Base-by-base conservation (phyloP, 2,113 vertebrate genomes). In the Mormyrus lacerda region DNA sequence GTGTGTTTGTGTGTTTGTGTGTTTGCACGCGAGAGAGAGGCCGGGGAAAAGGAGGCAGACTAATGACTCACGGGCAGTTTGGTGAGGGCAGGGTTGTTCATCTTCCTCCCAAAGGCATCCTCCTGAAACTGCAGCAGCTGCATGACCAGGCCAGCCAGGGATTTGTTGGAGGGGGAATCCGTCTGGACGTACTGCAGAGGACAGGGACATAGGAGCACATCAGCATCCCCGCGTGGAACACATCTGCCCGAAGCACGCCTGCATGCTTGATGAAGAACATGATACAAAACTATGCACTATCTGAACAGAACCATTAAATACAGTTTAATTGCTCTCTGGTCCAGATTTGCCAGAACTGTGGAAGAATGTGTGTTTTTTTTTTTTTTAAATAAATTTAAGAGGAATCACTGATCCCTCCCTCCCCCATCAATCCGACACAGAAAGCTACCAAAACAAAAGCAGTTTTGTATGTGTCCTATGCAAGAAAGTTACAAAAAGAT, bases 41-140 rank as follows among this genome's bases (percentile, higher is more conserved):
- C 53, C 5, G 3, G 4, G n/a, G 27, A 24, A 10, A 86, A 27
- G n/a, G n/a, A n/a, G 10, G 11, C 10, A 4, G 85, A 27, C 9
- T 55, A 11, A 53, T 0, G 91, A 96, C 98, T 97, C 93, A 99
- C 98, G 89, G 98, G 98, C 35, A 99, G 95, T 92, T 99, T 99
- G 89, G 98, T 99, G 92, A 99, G 98, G 92, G 98, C 97, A 27
- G 98, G 97, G 94, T 99, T 99, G 95, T 97, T 98, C 90, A 99
- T 98, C 1, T 98, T 97, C 91, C 98, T 97, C 69, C 98, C 98
- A 91, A 99, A 99, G 85, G 98, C 97, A 87, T 99, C 98, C 95
- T 99, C 98, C 94, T 99, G 98, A 93, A 99, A 99, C 88, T 99
- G 98, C 85, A 99, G 97, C 93, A 99, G 95, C 92, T 99, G 98